Evolutionary conservation across 2,797 vertebrate species (phyloP).

Genomic region (Chaenodraco wilsoni): DNA sequence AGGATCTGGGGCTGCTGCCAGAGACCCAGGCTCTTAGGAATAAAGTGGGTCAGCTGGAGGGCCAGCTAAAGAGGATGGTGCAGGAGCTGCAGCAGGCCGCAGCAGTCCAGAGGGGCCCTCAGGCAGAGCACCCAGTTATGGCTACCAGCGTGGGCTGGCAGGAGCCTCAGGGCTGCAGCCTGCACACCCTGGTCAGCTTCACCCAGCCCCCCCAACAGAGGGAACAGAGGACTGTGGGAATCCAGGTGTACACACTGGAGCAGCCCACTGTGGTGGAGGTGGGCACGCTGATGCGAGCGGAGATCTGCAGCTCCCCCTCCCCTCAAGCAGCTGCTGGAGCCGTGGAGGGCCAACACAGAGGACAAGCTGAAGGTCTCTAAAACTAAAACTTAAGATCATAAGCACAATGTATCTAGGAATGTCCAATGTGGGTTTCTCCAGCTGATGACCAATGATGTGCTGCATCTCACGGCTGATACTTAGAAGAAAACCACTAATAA

Average conservation of each 20-base stretch:
- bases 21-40: slow-evolving; percentile 82
- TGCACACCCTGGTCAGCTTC: slow-evolving; percentile 85
- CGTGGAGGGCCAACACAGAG: slow-evolving; percentile 60
- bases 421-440: too few species aligned
- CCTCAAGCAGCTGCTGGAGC: slow-evolving; percentile 35
- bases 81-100: slow-evolving; percentile 83
- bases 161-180: slow-evolving; percentile 70
- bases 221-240: slow-evolving; percentile 85
- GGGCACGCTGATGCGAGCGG: slow-evolving; percentile 76
- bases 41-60: slow-evolving; percentile 87
- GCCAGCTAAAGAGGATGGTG: slow-evolving; percentile 84
- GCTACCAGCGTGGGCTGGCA: slow-evolving; percentile 82
- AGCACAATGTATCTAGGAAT: background rate
- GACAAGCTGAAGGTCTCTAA: slow-evolving; percentile 59
- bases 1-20: slow-evolving; percentile 86
- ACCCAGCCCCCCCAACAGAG: slow-evolving; percentile 77
- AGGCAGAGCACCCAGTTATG: slow-evolving; percentile 78
- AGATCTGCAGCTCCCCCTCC: slow-evolving; percentile 74
- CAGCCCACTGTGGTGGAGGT: slow-evolving; percentile 84
- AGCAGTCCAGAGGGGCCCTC: slow-evolving; percentile 57
- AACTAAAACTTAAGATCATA: background rate
- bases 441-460: too few species aligned
- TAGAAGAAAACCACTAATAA: too few species aligned
- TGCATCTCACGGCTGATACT: too few species aligned
- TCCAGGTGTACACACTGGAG: slow-evolving; percentile 87